Evolutionary conservation across 2,113 vertebrate genomes (phyloP).

Genomic region (Leptosomus discolor): DNA sequence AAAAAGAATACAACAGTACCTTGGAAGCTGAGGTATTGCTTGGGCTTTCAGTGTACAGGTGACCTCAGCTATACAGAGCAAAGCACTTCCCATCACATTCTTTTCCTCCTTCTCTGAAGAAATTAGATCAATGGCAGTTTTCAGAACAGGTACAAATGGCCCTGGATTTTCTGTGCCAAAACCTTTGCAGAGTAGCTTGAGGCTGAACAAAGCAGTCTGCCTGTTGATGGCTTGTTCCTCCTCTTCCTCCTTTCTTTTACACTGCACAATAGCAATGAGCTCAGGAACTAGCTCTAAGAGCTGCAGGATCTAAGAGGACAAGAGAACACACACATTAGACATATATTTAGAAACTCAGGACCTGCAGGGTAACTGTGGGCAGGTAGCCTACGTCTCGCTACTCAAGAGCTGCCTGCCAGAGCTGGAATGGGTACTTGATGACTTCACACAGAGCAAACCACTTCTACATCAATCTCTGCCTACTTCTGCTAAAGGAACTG

Average conservation of each 20-base stretch:
- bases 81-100: conserved; percentile 88
- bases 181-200: conserved; percentile 91
- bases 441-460: neutral
- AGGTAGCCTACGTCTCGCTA: accelerated
- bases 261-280: conserved; percentile 80
- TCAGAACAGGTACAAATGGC: conserved; percentile 83
- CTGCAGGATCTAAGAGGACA: conserved; percentile 73
- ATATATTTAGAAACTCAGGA: neutral
- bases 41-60: conserved; percentile 79
- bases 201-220: conserved; percentile 92
- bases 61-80: conserved; percentile 91
- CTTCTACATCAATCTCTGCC: neutral
- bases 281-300: conserved; percentile 82
- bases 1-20: conserved; percentile 68
- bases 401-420: neutral
- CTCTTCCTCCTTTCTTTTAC: conserved; percentile 61
- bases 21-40: conserved; percentile 90
- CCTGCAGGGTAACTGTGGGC: neutral
- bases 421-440: no score
- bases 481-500: neutral
- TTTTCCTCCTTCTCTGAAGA: conserved; percentile 80
- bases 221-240: conserved; percentile 90
- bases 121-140: conserved; percentile 73
- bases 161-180: conserved; percentile 80
- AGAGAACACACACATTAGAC: neutral